These are phyloP conservation scores for Hetaerina titia DNA, from an alignment of 2,888 invertebrate species.

Conservation along the genomic window DNA sequence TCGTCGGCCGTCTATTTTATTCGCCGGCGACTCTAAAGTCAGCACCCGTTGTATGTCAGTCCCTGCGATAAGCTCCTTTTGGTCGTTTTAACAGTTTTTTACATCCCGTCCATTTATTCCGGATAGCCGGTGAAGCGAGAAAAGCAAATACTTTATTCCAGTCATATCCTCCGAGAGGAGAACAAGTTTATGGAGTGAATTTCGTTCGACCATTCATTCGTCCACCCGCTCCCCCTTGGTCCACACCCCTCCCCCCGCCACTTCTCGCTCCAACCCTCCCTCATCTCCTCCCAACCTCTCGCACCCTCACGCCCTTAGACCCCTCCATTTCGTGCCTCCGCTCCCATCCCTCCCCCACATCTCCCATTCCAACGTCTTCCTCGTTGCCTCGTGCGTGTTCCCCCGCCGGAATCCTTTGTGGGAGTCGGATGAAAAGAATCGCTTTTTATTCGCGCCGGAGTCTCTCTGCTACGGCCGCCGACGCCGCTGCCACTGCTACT, in stretches of 20 bases:
- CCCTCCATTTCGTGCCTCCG: neutral
- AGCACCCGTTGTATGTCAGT: neutral
- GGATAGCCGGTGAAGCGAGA: neutral
- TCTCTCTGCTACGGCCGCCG: neutral
- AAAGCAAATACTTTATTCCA: constrained; percentile 8
- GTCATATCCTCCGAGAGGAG: neutral
- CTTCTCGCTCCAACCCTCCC: neutral
- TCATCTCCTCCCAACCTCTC: neutral
- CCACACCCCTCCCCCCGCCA: neutral
- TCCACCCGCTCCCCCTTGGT: too few species aligned
- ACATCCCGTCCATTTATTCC: constrained; percentile 7
- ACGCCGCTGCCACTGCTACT: neutral
- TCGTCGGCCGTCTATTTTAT: neutral
- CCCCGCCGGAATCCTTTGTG: neutral
- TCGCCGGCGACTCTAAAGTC: neutral
- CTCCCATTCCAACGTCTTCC: neutral
- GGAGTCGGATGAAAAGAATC: constrained; percentile 30
- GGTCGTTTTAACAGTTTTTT: constrained; percentile 3
- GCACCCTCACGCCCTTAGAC: neutral
- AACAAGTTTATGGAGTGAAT: constrained; percentile 35
- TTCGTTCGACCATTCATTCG: constrained; percentile 18
- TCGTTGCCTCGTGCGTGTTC: neutral
- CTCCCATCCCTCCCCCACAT: neutral
- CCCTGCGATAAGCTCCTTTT: constrained; percentile 13
- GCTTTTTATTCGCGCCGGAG: constrained; percentile 23